Evolutionary conservation across 2,113 vertebrate species (phyloP).

Genomic region (Dicerorhinus sumatrensis): DNA sequence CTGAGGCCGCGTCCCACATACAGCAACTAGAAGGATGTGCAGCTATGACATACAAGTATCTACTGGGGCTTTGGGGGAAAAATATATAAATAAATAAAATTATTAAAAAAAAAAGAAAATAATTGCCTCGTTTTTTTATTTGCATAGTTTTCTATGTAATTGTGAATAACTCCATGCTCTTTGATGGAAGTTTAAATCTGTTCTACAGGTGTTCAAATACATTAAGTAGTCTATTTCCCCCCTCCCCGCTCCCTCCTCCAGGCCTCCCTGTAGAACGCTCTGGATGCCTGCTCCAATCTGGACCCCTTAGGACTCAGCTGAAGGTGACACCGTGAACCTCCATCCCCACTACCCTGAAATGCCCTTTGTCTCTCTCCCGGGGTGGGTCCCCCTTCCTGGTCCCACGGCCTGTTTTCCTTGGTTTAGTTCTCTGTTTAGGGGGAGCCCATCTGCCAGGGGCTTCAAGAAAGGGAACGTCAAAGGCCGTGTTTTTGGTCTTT

Average conservation of each 20-base stretch:
- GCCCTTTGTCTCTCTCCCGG: not conserved
- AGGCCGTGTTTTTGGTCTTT: not conserved
- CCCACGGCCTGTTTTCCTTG: not conserved
- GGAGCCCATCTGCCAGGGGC: not conserved
- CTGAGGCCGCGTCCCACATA: too few relatives aligned
- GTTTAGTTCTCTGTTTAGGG: not conserved
- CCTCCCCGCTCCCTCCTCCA: fast-evolving
- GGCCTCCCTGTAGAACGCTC: not conserved
- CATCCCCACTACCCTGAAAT: not conserved
- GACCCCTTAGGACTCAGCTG: not conserved
- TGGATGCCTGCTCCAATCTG: not conserved
- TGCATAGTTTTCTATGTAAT: not conserved
- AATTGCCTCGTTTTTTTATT: not conserved
- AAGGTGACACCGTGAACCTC: not conserved
- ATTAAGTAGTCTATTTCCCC: not conserved
- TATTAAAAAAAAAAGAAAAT: not conserved
- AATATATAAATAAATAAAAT: too few relatives aligned
- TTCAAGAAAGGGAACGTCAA: not conserved
- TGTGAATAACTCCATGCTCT: not conserved
- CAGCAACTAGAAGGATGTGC: too few relatives aligned
- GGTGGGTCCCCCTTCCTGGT: not conserved
- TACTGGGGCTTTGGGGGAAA: too few relatives aligned
- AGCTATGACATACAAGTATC: too few relatives aligned
- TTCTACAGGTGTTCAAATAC: not conserved
- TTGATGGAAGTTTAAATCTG: not conserved